Conservation (phyloP, 2,888 invertebrate genomes). For the Tribolium freemani region DNA sequence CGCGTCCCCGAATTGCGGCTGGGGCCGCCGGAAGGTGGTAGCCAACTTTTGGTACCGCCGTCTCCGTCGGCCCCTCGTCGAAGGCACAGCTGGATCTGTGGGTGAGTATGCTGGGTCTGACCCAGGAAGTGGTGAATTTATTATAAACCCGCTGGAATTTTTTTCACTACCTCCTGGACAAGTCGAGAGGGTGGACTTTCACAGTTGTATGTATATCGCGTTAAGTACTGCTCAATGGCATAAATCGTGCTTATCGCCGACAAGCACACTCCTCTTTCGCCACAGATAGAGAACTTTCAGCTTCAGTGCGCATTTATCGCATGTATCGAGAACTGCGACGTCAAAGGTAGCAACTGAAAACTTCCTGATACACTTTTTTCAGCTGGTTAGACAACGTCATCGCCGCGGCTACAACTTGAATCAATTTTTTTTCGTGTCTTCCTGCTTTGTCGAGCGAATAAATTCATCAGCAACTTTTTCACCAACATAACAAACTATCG, state of each 20-base stretch:
- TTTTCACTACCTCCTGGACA: too few relatives aligned
- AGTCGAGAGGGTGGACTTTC: neutral
- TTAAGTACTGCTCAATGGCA: neutral
- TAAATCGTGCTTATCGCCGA: conserved; percentile 6
- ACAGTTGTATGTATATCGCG: neutral
- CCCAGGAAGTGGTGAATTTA: too few relatives aligned
- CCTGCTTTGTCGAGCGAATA: conserved; percentile 24
- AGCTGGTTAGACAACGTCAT: neutral
- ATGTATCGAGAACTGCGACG: neutral
- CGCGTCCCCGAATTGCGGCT: conserved; percentile 80
- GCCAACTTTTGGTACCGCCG: conserved; percentile 67
- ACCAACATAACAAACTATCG: conserved; percentile 3
- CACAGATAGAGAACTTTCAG: neutral
- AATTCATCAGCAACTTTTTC: conserved; percentile 27
- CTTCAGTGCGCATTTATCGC: conserved; percentile 9
- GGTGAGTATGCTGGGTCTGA: conserved; percentile 72
- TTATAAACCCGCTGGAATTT: too few relatives aligned
- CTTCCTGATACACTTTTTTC: conserved; percentile 1
- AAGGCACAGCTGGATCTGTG: conserved; percentile 83
- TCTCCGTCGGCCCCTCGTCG: conserved; percentile 72
- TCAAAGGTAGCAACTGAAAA: neutral
- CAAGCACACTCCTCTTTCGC: conserved; percentile 1
- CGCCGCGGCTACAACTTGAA: neutral
- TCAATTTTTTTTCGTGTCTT: neutral
- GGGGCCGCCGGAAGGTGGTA: conserved; percentile 71